phyloP scores from a whole-genome alignment of 2,888 invertebrate genomes.

The Mayetiola destructor region DNA sequence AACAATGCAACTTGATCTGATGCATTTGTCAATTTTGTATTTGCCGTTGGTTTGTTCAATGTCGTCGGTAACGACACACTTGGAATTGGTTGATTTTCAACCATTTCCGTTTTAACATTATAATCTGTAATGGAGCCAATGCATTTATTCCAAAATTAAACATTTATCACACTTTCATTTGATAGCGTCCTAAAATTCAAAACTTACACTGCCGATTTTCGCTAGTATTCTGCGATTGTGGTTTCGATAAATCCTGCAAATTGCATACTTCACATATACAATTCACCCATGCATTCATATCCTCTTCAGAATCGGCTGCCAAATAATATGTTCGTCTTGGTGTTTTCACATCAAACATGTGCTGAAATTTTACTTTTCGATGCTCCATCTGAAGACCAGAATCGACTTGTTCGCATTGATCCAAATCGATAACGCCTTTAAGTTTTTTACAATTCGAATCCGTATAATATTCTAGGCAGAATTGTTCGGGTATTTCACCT shows the following conservation, averaged over 20 bases:
- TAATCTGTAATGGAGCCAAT: slow-evolving; percentile 17
- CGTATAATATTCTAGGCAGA: slow-evolving; percentile 84
- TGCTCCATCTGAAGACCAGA: slow-evolving; percentile 73
- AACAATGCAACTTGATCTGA: not conserved
- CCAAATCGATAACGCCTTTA: slow-evolving; percentile 83
- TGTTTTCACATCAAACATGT: slow-evolving; percentile 80
- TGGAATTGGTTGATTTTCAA: not conserved
- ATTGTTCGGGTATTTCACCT: slow-evolving; percentile 86
- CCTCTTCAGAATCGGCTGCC: slow-evolving; percentile 78
- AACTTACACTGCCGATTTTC: slow-evolving; percentile 26
- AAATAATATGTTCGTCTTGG: slow-evolving; percentile 81
- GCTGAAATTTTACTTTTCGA: slow-evolving; percentile 63
- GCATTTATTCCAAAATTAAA: not conserved
- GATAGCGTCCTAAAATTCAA: too few relatives aligned
- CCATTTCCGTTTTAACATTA: slow-evolving; percentile 16
- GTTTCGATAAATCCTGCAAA: slow-evolving; percentile 45
- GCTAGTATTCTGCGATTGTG: slow-evolving; percentile 17
- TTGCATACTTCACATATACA: slow-evolving; percentile 87
- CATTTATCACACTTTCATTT: too few relatives aligned
- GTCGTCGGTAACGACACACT: slow-evolving; percentile 15
- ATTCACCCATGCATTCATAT: slow-evolving; percentile 93
- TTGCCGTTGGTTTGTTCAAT: not conserved
- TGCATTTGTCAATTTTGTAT: not conserved
- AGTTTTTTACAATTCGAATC: slow-evolving; percentile 71
- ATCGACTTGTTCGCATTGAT: slow-evolving; percentile 90